These are phyloP conservation scores for Xenops minutus DNA, from an alignment of 2,797 vertebrate genomes.

Conservation along the genomic window DNA sequence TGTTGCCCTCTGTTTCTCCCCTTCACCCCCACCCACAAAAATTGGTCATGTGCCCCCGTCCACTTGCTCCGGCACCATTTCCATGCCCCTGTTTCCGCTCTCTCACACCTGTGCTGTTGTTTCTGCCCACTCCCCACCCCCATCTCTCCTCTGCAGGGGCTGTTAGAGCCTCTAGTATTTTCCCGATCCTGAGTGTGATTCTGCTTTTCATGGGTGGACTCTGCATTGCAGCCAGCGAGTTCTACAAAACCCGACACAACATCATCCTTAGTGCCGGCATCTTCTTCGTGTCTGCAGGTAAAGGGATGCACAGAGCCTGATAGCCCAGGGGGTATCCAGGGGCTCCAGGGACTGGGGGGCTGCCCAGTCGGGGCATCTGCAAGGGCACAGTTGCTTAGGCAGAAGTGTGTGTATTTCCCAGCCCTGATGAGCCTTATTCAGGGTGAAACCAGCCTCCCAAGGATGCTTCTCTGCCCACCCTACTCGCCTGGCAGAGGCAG, in stretches of 20 bases:
- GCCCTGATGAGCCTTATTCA: neutral
- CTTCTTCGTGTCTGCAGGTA: conserved; percentile 98
- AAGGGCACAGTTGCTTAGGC: neutral
- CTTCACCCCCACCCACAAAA: neutral
- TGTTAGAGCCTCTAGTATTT: conserved; percentile 96
- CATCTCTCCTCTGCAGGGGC: conserved; percentile 82
- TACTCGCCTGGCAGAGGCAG: neutral
- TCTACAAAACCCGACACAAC: conserved; percentile 99
- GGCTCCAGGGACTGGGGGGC: neutral
- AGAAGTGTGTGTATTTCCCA: neutral
- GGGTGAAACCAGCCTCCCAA: neutral
- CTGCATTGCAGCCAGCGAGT: conserved; percentile 98
- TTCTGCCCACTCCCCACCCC: conserved; percentile 1
- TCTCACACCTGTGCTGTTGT: conserved; percentile 13
- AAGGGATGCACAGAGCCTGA: neutral
- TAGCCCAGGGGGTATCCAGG: accelerated
- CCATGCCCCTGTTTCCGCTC: neutral
- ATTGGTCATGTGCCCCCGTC: accelerated
- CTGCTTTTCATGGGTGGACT: conserved; percentile 98
- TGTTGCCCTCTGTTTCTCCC: neutral
- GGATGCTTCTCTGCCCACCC: neutral
- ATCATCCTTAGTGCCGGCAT: conserved; percentile 98
- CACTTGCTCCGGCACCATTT: neutral
- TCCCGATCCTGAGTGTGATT: conserved; percentile 98
- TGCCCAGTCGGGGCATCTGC: neutral